A percentile compares a stretch with the other conserved stretches of the same genome.
These are phyloP conservation scores for Oceanodroma leucorhoa DNA, from an alignment of 2,797 vertebrate species.

Conservation along the genomic window DNA sequence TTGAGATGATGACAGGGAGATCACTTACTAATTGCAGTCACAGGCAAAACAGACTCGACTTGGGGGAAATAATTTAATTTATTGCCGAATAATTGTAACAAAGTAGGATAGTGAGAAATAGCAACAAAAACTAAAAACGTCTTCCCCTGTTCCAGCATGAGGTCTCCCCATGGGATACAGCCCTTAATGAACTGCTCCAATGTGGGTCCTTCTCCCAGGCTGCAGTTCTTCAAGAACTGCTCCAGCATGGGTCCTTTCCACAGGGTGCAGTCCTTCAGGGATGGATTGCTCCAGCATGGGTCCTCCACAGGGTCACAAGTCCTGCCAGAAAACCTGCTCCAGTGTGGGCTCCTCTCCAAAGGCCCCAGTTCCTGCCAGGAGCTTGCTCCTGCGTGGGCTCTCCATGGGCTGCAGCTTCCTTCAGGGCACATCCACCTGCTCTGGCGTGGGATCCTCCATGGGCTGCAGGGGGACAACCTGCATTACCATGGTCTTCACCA, in stretches of 20 bases:
- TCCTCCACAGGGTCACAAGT: neutral
- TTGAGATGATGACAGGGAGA: neutral
- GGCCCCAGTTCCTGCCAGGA: neutral
- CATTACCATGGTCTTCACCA: too few species aligned
- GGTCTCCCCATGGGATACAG: neutral
- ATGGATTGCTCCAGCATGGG: rapidly evolving
- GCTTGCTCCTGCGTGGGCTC: rapidly evolving
- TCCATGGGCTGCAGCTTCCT: too few species aligned
- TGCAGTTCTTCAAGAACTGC: neutral
- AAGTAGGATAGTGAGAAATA: neutral
- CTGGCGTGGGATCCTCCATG: too few species aligned
- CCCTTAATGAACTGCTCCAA: neutral
- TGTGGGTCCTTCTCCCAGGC: rapidly evolving
- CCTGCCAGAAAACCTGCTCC: neutral
- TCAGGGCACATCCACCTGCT: too few species aligned
- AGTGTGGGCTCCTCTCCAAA: rapidly evolving
- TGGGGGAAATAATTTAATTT: neutral
- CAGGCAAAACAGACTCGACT: neutral
- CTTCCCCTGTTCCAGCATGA: neutral
- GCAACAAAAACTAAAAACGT: neutral
- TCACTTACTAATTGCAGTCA: neutral
- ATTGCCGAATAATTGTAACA: neutral
- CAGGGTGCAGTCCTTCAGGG: neutral
- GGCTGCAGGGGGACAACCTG: neutral
- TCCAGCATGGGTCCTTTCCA: neutral